Conservation (phyloP, 2,113 vertebrate genomes). For the Centrocercus urophasianus region DNA sequence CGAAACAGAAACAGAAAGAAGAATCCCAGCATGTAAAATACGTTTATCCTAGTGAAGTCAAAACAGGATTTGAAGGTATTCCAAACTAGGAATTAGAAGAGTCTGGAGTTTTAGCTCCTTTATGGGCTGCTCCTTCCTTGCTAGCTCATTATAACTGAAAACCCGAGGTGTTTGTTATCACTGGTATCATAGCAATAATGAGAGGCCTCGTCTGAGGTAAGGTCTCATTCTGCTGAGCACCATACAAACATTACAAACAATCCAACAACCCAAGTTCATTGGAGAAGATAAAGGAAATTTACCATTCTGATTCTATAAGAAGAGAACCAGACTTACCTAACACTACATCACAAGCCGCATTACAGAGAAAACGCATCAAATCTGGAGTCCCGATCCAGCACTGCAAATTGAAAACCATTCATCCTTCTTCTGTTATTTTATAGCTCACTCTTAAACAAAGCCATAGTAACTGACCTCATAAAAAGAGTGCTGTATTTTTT, state of each 20-base stretch:
- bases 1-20: neutral
- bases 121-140: neutral
- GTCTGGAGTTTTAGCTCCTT: neutral
- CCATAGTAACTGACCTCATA: neutral
- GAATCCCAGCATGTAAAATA: neutral
- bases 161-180: neutral
- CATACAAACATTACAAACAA: neutral
- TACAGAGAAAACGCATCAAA: neutral
- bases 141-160: neutral
- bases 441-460: neutral
- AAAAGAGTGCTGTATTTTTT: neutral
- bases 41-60: neutral
- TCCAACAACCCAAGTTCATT: neutral
- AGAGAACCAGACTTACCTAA: neutral
- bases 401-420: neutral
- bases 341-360: neutral
- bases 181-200: neutral
- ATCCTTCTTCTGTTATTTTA: neutral
- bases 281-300: neutral
- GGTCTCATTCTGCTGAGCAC: neutral
- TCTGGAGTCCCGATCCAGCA: neutral
- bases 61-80: constrained; percentile 15
- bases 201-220: neutral
- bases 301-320: neutral
- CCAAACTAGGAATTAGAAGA: neutral